phyloP scores from a whole-genome alignment of 2,113 vertebrate genomes.

The Cololabis saira region DNA sequence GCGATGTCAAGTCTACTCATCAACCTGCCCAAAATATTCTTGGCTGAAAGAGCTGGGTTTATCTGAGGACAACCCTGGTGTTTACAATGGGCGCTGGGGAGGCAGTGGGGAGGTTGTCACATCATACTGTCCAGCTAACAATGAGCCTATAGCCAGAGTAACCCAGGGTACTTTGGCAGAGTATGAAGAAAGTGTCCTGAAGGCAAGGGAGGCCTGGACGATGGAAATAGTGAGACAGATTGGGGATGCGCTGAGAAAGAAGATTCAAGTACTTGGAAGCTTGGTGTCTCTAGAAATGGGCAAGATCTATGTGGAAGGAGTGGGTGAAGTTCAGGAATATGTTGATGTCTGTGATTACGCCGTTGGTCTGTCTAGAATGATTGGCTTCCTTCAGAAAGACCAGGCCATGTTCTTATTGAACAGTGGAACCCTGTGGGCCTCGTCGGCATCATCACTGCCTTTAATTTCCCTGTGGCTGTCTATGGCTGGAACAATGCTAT shows the following conservation, averaged over 20 bases:
- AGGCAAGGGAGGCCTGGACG: conserved; percentile 93
- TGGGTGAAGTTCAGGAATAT: conserved; percentile 97
- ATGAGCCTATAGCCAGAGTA: conserved; percentile 93
- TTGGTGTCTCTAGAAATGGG: conserved; percentile 98
- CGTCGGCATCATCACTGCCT: conserved; percentile 96
- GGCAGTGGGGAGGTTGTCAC: conserved; percentile 91
- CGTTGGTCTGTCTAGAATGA: conserved; percentile 96
- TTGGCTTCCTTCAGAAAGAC: conserved; percentile 97
- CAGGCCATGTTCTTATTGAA: conserved; percentile 94
- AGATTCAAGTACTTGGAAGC: conserved; percentile 91
- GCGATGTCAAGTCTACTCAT: conserved; percentile 91
- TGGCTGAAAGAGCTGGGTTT: conserved; percentile 92
- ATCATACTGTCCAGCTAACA: conserved; percentile 92
- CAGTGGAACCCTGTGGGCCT: conserved; percentile 97
- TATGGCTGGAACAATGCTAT: conserved; percentile 98
- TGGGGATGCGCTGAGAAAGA: conserved; percentile 92
- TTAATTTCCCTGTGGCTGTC: conserved; percentile 96
- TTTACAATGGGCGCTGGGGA: conserved; percentile 92
- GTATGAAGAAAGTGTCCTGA: conserved; percentile 94
- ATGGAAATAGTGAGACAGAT: conserved; percentile 96
- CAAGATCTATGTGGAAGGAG: conserved; percentile 95
- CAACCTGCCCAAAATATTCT: conserved; percentile 83
- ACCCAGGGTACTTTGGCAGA: conserved; percentile 91
- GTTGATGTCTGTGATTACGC: conserved; percentile 98
- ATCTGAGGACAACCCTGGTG: conserved; percentile 89